Evolutionary conservation across 2,797 vertebrate genomes (phyloP), one percentile per base, ranked within the genome.

Genomic region (Crax fasciolata): DNA sequence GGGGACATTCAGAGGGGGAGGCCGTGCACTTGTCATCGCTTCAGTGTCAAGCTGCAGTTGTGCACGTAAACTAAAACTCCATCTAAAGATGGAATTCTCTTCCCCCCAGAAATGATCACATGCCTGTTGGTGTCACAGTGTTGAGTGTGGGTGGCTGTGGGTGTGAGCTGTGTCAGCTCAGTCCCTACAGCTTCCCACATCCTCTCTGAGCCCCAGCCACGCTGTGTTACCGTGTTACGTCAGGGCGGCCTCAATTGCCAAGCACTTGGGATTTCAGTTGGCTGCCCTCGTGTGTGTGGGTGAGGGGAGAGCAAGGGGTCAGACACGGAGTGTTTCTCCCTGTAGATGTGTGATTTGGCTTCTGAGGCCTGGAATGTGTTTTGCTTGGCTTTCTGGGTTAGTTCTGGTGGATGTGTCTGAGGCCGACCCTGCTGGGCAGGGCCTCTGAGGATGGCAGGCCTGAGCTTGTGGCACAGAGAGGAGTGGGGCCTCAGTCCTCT

Each of bases 401-500:
- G 11, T 66, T 89, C 62, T 6, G 1, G 32, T 38, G 55, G 76
- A 66, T 67, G 39, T 15, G 4, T 66, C 57, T 23, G 68, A 65
- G 54, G 46, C 24, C 1, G 0, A 6, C 48, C 44, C 30, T 44
- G n/a, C 57, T 57, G 52, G 21, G 15, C 15, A 8, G 66, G 76
- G 0, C 25, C 57, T 49, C 51, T 0, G 0, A 48, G 55, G 39
- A 28, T 11, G 25, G 51, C 66, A 78, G 38, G 12, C 13, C 27
- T 38, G 41, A 41, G 32, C 32, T 71, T 2, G 0, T 52, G 49
- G 15, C 0, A 1, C 44, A n/a, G 46, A 80, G 27, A 11, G 28
- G 41, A 62, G 30, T 21, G 0, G 0, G 54, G 43, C 32, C 52
- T 17, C 3, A 5, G 35, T 17, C 35, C 5, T 17, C 16, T 57